Base-by-base conservation (phyloP, 53 echinoderm and acorn worm species). In the Pentamera pediparva region DNA sequence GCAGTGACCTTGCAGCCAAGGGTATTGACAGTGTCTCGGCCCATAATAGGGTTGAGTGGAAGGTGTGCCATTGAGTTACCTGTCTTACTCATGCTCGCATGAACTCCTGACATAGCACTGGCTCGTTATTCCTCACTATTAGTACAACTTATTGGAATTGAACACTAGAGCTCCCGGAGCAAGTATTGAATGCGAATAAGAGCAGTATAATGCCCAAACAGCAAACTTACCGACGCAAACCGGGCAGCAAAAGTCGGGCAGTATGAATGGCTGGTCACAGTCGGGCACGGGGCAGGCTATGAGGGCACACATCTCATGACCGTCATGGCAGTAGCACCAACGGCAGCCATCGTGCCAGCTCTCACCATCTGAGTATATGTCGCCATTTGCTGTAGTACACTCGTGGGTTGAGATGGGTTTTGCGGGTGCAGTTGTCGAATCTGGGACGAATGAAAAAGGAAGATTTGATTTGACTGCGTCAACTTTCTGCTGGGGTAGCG, bases 341-440 rank as follows among this genome's bases (percentile, higher is more conserved):
- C 98, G 36, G 69, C 98, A 98, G 20, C 98, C 98, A 75, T 98
- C 98, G 52, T 98, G 91, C 98, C 98, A 98, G 21, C 89, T 92
- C 74, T 98, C 98, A 29, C 98, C 86, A 75, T 98, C 86, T 19
- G 92, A 92, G 51, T 92, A 83, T 2, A 83, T 38, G 17, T 56
- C 59, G 2, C 88, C 88, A 45, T 75, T 75, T 15, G 27, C 11
- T 5, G 76, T 37, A 2, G 67, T 56, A 20, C 88, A 88, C 17
- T 63, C 62, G 12, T 83, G 74, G 19, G 63, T 61, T 11, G 45
- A 63, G 18, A 75, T 5, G 3, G 76, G 59, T 15, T 56, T 64
- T 12, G 87, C 5, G 1, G 65, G 79, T 13, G 59, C 41, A n/a
- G 73, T 74, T 6, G 74, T 36, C 31, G 73, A 54, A 61, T 56